A percentile compares a stretch with the other conserved stretches of the same genome.
Conservation (phyloP, 2,888 invertebrate species). For the Meteorus cinctellus region DNA sequence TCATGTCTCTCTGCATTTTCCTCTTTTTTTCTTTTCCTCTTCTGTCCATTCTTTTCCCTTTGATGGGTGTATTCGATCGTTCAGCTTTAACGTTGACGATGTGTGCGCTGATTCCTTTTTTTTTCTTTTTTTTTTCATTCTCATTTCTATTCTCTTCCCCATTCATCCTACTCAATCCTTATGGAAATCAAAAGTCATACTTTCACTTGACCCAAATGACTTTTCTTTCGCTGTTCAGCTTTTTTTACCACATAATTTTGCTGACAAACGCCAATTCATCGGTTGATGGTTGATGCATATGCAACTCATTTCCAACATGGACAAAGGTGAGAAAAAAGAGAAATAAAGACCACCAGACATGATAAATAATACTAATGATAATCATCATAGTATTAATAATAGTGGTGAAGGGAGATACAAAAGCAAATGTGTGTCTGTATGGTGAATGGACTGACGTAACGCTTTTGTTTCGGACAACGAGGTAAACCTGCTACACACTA, state of each 20-base stretch:
- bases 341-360: too few relatives aligned
- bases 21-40: not conserved
- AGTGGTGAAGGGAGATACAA: slow-evolving; percentile 17
- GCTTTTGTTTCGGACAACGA: slow-evolving; percentile 56
- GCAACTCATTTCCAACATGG: slow-evolving; percentile 7
- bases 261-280: not conserved
- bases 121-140: not conserved
- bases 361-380: not conserved
- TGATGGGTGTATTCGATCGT: not conserved
- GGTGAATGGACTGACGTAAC: slow-evolving; percentile 57
- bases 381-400: not conserved
- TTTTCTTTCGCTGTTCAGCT: not conserved
- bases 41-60: too few relatives aligned
- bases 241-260: not conserved
- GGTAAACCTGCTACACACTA: slow-evolving; percentile 18
- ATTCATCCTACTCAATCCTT: not conserved
- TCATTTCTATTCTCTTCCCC: too few relatives aligned
- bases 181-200: not conserved
- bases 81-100: not conserved
- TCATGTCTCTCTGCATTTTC: not conserved
- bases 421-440: slow-evolving; percentile 26
- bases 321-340: not conserved
- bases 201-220: not conserved
- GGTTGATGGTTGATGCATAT: not conserved
- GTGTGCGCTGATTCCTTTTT: not conserved